These are phyloP conservation scores for Eubasilissa splendida DNA, from an alignment of 2,888 invertebrate species.

Conservation along the genomic window DNA sequence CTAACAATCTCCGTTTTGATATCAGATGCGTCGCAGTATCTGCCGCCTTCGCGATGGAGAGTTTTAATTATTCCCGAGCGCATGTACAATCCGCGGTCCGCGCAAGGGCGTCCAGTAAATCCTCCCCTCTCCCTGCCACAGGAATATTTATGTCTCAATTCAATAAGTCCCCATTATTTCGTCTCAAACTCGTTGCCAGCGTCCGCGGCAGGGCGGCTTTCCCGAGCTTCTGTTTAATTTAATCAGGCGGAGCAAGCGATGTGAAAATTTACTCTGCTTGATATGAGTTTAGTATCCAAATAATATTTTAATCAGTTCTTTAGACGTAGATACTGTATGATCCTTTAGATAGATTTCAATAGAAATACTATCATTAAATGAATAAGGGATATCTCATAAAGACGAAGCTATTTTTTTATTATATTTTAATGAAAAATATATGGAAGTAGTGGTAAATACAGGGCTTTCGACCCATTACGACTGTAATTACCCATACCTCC, in stretches of 20 bases:
- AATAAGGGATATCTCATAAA: too few relatives aligned
- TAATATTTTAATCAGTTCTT: too few relatives aligned
- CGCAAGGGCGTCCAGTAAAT: conserved; percentile 22
- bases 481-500: too few relatives aligned
- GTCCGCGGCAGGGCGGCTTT: not conserved
- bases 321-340: too few relatives aligned
- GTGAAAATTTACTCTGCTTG: conserved; percentile 1
- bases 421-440: too few relatives aligned
- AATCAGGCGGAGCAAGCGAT: conserved; percentile 25
- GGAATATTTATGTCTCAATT: conserved; percentile 57
- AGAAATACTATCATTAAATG: too few relatives aligned
- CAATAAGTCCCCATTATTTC: conserved; percentile 55
- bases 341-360: too few relatives aligned
- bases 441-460: too few relatives aligned
- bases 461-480: too few relatives aligned
- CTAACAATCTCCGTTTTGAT: too few relatives aligned
- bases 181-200: conserved; percentile 47
- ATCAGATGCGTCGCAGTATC: not conserved
- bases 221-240: conserved; percentile 23
- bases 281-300: not conserved
- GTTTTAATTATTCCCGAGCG: conserved; percentile 14
- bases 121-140: conserved; percentile 12
- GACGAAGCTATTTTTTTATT: too few relatives aligned
- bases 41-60: conserved; percentile 4
- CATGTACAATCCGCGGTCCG: conserved; percentile 7